A percentile compares a stretch with the other conserved stretches of the same genome.
These are phyloP conservation scores for Tigriopus japonicus DNA, from an alignment of 1,140 invertebrate genomes.

Conservation along the genomic window DNA sequence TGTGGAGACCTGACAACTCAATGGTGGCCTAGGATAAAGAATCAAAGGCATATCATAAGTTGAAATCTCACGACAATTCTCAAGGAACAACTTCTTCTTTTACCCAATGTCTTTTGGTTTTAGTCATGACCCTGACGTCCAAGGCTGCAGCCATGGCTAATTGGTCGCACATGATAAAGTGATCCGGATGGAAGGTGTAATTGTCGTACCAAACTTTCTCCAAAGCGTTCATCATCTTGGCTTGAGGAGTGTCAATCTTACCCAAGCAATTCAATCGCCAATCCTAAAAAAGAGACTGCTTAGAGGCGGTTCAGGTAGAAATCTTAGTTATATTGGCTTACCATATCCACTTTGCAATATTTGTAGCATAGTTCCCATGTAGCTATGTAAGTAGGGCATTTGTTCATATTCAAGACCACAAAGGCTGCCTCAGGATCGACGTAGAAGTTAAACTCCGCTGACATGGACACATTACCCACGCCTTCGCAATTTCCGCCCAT, in stretches of 20 bases:
- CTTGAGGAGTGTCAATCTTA: neutral
- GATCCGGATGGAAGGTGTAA: neutral
- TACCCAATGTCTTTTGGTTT: neutral
- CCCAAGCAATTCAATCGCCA: neutral
- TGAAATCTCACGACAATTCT: neutral
- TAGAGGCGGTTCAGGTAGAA: neutral
- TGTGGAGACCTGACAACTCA: neutral
- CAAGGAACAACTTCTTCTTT: neutral
- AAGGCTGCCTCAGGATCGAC: slow-evolving; percentile 40
- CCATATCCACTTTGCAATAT: slow-evolving; percentile 11
- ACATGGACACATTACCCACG: slow-evolving; percentile 31
- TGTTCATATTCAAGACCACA: slow-evolving; percentile 28
- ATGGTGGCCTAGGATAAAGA: neutral
- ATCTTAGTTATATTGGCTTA: slow-evolving; percentile 9
- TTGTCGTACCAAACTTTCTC: neutral
- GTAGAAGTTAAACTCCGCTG: slow-evolving; percentile 44
- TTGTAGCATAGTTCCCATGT: slow-evolving; percentile 23
- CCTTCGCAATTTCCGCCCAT: slow-evolving; percentile 39
- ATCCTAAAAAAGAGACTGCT: neutral
- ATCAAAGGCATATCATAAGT: no score
- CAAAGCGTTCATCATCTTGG: neutral
- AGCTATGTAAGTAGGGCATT: slow-evolving; percentile 21
- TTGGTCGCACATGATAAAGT: neutral
- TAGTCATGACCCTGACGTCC: neutral
- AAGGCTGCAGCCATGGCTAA: slow-evolving; percentile 1